Conservation (phyloP, 2,888 invertebrate species). For the Balanococcus diminutus region DNA sequence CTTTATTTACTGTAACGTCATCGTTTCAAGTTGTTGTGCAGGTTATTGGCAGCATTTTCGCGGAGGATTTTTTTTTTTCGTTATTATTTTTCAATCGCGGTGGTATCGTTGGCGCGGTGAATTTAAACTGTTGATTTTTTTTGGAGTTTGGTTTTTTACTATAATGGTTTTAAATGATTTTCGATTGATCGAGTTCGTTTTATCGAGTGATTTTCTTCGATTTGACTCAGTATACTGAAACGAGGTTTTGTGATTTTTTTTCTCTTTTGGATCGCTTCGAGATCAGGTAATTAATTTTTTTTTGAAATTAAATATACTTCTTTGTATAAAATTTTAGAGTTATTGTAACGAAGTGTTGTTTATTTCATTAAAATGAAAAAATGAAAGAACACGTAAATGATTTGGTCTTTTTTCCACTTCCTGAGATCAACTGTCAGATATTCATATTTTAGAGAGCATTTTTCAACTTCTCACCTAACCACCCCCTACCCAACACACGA, state of each 20-base stretch:
- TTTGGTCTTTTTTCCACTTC: no score
- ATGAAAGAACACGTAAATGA: no score
- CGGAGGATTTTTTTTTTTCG: slow-evolving; percentile 12
- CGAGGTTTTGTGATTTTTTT: background rate
- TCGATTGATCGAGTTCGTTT: background rate
- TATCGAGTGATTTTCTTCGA: background rate
- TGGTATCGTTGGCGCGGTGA: background rate
- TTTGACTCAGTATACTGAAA: background rate
- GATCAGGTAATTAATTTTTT: background rate
- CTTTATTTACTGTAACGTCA: slow-evolving; percentile 12
- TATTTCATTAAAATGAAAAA: no score
- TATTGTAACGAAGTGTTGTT: no score
- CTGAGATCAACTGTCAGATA: no score
- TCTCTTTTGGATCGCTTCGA: background rate
- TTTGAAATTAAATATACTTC: background rate
- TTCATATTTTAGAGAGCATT: no score
- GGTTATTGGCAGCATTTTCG: background rate
- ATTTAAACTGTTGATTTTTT: background rate
- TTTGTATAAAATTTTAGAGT: no score
- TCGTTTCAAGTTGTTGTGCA: slow-evolving; percentile 22
- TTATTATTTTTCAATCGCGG: background rate
- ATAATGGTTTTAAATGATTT: background rate
- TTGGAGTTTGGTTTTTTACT: background rate
- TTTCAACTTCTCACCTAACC: no score
- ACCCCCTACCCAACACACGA: no score